Conservation (phyloP, 2,888 invertebrate species). For the Tanypteryx hageni region DNA sequence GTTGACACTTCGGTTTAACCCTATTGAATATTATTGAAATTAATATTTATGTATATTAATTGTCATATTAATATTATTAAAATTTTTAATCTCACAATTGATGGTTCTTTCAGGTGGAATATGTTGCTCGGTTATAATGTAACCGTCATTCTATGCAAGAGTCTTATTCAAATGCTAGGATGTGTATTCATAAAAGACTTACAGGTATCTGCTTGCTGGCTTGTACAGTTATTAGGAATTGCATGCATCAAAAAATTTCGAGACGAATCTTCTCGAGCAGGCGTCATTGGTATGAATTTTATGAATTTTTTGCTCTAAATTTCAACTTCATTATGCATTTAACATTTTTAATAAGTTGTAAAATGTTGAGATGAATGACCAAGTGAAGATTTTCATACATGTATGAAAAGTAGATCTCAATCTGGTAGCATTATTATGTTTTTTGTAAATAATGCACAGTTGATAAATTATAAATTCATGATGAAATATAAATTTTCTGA, state of each 20-base stretch:
- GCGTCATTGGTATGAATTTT: constrained; percentile 66
- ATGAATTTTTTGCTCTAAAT: not conserved
- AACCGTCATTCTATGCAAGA: constrained; percentile 91
- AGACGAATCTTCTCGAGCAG: constrained; percentile 71
- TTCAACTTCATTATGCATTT: not conserved
- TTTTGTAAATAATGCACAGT: not conserved
- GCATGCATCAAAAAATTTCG: constrained; percentile 89
- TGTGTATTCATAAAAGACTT: constrained; percentile 87
- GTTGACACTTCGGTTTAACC: no score
- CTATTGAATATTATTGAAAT: not conserved
- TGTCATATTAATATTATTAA: constrained; percentile 5
- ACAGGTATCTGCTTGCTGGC: constrained; percentile 78
- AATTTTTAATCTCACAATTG: constrained; percentile 31
- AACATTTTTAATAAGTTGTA: not conserved
- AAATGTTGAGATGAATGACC: not conserved
- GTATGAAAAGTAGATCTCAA: no score
- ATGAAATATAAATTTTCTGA: not conserved
- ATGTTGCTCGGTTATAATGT: constrained; percentile 91
- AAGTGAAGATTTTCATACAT: constrained; percentile 12
- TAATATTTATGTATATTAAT: constrained; percentile 14
- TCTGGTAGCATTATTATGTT: not conserved
- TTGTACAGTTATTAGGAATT: constrained; percentile 92
- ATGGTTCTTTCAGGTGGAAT: constrained; percentile 74
- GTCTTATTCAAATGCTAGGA: constrained; percentile 92
- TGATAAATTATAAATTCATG: not conserved